Percentiles rank a stretch among this genome's conserved stretches.
Conservation (phyloP, 1,140 invertebrate genomes). For the Scaptomyza graminum region DNA sequence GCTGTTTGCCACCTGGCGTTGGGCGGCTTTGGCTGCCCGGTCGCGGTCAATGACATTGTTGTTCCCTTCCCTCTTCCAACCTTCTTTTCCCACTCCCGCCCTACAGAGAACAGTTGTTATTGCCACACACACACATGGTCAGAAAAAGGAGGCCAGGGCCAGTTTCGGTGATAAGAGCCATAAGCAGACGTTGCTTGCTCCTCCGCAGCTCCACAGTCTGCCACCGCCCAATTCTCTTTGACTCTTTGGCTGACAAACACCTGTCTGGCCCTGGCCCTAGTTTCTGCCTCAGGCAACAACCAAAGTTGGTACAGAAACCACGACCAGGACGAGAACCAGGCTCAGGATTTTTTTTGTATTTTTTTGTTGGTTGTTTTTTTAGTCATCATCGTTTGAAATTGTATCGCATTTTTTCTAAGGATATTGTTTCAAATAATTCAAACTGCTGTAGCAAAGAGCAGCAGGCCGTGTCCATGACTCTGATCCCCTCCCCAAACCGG, state of each 20-base stretch:
- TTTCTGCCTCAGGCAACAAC: slow-evolving; percentile 2
- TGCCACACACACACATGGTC: slow-evolving; percentile 33
- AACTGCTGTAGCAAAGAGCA: slow-evolving; percentile 54
- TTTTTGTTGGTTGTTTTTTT: slow-evolving; percentile 45
- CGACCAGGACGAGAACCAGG: background rate
- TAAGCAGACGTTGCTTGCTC: slow-evolving; percentile 43
- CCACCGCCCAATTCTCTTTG: slow-evolving; percentile 10
- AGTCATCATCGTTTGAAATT: slow-evolving; percentile 77
- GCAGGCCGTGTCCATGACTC: slow-evolving; percentile 14
- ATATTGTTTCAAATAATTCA: slow-evolving; percentile 84
- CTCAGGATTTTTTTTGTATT: slow-evolving; percentile 4
- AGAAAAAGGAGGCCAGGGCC: slow-evolving; percentile 21
- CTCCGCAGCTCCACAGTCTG: background rate
- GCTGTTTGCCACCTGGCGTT: slow-evolving; percentile 16
- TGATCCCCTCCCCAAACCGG: no score
- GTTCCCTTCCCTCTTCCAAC: no score
- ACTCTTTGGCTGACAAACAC: slow-evolving; percentile 70
- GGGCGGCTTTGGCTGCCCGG: slow-evolving; percentile 7
- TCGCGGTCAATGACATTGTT: slow-evolving; percentile 69
- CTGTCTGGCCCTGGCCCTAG: slow-evolving; percentile 64
- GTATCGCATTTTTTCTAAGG: slow-evolving; percentile 80
- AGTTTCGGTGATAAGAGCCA: slow-evolving; percentile 68
- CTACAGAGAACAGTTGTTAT: slow-evolving; percentile 29
- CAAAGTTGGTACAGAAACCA: background rate
- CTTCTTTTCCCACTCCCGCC: no score